Percentiles rank a stretch among this genome's conserved stretches.
Evolutionary conservation across 1,140 invertebrate species (phyloP).

Genomic region (Parapsyche elsis): DNA sequence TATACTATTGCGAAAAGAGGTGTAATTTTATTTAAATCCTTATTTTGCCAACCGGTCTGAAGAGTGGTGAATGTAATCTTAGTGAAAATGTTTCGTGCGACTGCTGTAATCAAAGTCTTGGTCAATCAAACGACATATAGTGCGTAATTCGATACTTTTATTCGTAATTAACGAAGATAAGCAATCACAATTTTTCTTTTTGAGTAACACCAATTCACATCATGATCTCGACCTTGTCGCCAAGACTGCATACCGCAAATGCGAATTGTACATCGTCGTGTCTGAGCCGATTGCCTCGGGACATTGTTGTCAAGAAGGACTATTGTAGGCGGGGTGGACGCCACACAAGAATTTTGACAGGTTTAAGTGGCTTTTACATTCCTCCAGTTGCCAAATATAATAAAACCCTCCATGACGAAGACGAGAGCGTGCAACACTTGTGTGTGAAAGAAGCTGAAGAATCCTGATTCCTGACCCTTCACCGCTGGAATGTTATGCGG

Average conservation of each 20-base stretch:
- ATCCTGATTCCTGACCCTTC: neutral
- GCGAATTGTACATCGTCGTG: neutral
- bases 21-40: conserved; percentile 16
- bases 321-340: neutral
- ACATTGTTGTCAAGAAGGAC: neutral
- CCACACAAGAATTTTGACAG: conserved; percentile 8
- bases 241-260: neutral
- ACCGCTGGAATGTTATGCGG: neutral
- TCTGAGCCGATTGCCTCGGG: neutral
- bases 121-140: neutral
- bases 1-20: neutral
- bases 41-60: neutral
- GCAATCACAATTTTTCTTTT: no score
- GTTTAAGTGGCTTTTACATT: conserved; percentile 23
- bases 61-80: neutral
- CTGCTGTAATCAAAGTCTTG: neutral
- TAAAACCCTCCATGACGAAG: no score
- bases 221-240: neutral
- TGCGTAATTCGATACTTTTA: neutral
- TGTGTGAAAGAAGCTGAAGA: neutral
- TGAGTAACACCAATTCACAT: no score
- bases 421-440: no score
- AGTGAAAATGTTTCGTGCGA: neutral
- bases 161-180: neutral
- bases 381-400: neutral